A percentile compares a stretch with the other conserved stretches of the same genome.
These are phyloP conservation scores for Hypothenemus hampei DNA, from an alignment of 1,140 invertebrate species.

Conservation along the genomic window DNA sequence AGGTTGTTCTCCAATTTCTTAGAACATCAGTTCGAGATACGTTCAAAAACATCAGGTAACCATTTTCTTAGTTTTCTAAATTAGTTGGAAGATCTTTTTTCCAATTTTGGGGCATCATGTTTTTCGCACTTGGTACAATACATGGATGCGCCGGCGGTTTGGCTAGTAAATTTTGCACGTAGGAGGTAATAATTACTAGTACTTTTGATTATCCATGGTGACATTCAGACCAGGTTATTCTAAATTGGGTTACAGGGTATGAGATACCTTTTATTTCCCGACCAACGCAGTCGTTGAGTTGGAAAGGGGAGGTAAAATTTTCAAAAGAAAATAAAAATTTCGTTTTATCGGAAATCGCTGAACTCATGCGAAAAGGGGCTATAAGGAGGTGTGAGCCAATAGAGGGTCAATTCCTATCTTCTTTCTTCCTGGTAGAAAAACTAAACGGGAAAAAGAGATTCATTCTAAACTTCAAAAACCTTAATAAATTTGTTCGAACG, in stretches of 20 bases:
- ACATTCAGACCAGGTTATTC: background rate
- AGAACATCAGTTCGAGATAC: too few relatives aligned
- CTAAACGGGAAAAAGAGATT: background rate
- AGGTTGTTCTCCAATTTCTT: too few relatives aligned
- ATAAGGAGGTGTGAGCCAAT: background rate
- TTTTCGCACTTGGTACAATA: too few relatives aligned
- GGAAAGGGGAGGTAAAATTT: background rate
- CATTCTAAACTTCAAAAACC: background rate
- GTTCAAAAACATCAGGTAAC: too few relatives aligned
- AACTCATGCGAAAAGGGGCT: background rate
- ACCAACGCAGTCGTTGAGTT: background rate
- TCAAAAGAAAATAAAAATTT: background rate
- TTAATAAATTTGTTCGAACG: background rate
- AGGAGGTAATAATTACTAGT: too few relatives aligned
- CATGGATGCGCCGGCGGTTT: too few relatives aligned
- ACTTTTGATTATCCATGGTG: too few relatives aligned
- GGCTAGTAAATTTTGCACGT: too few relatives aligned
- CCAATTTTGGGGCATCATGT: too few relatives aligned
- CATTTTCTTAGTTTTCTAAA: too few relatives aligned
- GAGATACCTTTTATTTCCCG: slow-evolving; percentile 2
- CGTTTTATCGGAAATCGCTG: background rate
- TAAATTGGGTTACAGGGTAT: slow-evolving; percentile 8
- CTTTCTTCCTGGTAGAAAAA: background rate
- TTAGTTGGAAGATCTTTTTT: too few relatives aligned
- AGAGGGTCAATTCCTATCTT: background rate